Percentiles rank a stretch among this genome's conserved stretches.
Conservation (phyloP, 2,113 vertebrate species). For the Chloropsis hardwickii region DNA sequence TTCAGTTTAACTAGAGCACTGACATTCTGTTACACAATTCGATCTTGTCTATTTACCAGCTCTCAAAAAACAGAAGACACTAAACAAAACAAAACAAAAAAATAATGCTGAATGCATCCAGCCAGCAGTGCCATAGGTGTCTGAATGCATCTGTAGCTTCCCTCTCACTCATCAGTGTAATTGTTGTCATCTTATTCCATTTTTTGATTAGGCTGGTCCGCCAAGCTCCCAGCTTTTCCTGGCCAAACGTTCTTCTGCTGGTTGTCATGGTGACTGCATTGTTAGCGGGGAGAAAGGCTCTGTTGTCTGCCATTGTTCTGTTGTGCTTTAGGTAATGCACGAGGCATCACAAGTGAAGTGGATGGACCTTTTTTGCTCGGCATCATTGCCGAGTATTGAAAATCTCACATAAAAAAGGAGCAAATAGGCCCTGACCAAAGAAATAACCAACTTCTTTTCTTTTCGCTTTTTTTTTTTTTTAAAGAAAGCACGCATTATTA, state of each 20-base stretch:
- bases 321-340: constrained; percentile 84
- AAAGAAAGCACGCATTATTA: constrained; percentile 71
- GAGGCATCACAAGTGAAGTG: constrained; percentile 85
- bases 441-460: constrained; percentile 78
- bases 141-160: constrained; percentile 77
- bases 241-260: constrained; percentile 81
- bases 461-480: neutral
- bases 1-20: constrained; percentile 83
- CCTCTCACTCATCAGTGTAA: constrained; percentile 81
- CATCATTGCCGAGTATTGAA: constrained; percentile 84
- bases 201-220: constrained; percentile 84
- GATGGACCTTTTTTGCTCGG: constrained; percentile 84
- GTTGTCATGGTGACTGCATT: constrained; percentile 85
- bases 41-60: constrained; percentile 81
- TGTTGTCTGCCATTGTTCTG: constrained; percentile 85
- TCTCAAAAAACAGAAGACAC: constrained; percentile 79
- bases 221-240: constrained; percentile 82
- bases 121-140: constrained; percentile 76
- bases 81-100: constrained; percentile 57
- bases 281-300: constrained; percentile 79
- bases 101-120: constrained; percentile 68
- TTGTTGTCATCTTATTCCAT: constrained; percentile 84
- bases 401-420: constrained; percentile 84
- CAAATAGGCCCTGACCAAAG: constrained; percentile 81
- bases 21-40: constrained; percentile 84